phyloP scores from a whole-genome alignment of 2,797 vertebrate species.

The Sebastes paucispinis region DNA sequence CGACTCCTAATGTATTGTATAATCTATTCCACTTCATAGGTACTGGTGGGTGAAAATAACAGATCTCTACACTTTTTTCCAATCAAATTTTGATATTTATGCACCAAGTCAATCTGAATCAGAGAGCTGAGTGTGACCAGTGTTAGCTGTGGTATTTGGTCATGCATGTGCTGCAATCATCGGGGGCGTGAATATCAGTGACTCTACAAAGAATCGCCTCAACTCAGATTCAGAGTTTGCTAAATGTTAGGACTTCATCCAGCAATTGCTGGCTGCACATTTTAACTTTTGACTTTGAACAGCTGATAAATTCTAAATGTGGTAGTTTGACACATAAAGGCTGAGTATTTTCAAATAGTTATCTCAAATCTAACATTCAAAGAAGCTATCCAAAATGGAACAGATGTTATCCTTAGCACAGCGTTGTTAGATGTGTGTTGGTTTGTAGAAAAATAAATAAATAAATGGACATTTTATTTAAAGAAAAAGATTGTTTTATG shows the following conservation, averaged over 20 bases:
- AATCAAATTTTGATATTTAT: background rate
- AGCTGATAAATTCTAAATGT: background rate
- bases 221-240: background rate
- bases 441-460: background rate
- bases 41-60: background rate
- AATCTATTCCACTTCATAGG: background rate
- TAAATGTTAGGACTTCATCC: conserved; percentile 3
- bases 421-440: background rate
- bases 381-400: background rate
- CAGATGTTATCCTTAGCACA: background rate
- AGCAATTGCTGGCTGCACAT: background rate
- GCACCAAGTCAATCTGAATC: background rate
- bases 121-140: background rate
- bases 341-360: background rate
- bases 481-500: background rate
- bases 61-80: background rate
- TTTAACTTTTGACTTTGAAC: background rate
- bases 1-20: background rate
- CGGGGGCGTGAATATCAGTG: conserved; percentile 8
- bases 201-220: background rate
- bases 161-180: background rate
- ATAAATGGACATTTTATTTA: background rate
- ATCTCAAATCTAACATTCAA: background rate
- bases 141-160: background rate
- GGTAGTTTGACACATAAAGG: background rate